Evolutionary conservation across 2,113 vertebrate species (phyloP).

Genomic region (Silurus glanis): DNA sequence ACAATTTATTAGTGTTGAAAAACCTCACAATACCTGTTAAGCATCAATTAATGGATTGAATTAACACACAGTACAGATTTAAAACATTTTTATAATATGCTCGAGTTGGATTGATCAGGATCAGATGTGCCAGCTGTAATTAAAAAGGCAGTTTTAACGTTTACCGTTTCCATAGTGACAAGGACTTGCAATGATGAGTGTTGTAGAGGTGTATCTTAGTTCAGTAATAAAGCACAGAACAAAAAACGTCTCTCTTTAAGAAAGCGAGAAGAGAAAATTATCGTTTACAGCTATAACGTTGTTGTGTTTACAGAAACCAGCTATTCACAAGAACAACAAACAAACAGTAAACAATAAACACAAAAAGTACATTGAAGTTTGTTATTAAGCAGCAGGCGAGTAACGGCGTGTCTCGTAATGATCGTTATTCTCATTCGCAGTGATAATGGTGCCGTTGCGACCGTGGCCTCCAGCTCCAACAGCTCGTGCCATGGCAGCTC

Average conservation of each 20-base stretch:
- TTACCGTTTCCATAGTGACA: too few species aligned
- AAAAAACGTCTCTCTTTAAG: background rate
- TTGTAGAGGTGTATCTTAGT: too few species aligned
- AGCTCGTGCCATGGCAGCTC: constrained; percentile 95
- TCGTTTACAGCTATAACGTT: background rate
- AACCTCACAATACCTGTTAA: background rate
- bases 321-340: background rate
- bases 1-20: background rate
- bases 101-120: too few species aligned
- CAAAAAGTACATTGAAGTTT: background rate
- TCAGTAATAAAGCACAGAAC: too few species aligned
- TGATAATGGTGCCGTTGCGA: constrained; percentile 84
- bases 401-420: background rate
- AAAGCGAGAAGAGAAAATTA: background rate
- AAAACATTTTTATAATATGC: too few species aligned
- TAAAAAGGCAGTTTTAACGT: too few species aligned
- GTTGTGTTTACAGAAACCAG: background rate
- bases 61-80: background rate
- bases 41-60: background rate
- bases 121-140: too few species aligned
- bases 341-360: background rate
- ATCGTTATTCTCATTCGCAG: constrained; percentile 58
- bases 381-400: background rate
- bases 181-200: too few species aligned
- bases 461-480: constrained; percentile 90